Evolutionary conservation across 2,888 invertebrate species (phyloP), one percentile per base, ranked within the genome.

Genomic region (Nebria brevicollis): DNA sequence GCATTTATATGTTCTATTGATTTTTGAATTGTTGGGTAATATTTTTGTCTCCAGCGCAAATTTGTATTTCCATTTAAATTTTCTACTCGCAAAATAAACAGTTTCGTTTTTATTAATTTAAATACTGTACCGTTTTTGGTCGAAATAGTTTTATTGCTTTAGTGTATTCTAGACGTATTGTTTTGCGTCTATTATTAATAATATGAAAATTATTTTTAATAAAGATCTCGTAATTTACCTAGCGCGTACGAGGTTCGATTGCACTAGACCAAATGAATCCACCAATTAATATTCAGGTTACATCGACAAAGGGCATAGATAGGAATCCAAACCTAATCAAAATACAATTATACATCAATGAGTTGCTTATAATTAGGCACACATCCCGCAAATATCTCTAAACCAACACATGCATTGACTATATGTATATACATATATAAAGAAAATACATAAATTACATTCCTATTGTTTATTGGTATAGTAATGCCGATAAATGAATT

Each of bases 271-370:
- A 78, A 78, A 78, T 26, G 68, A 66, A 66, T n/a, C 15, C 66
- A 66, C 73, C 54, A 79, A 79, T 79, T 79, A 79, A 79, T 79
- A 79, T 79, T 74, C 79, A 66, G 79, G 74, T 25, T 79, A 75
- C 79, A 79, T 66, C 74, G 66, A 74, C 79, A 79, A 79, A 79
- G 78, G 41, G 66, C 79, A 79, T 26, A 42, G 13, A 73, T 66
- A 68, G 79, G 74, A 79, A 74, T 79, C 68, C 74, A 74, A 75
- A 79, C 74, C 79, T 79, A 79, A 79, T 79, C 79, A 79, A 79
- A 79, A 74, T 66, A 74, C 74, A 79, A 79, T 75, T 79, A 79
- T 73, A 75, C 79, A 74, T 74, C 75, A 73, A 79, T 74, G 79
- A 79, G 79, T 79, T 75, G 79, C 79, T 79, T 79, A 68, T 68